A percentile compares a stretch with the other conserved stretches of the same genome.
phyloP scores from a whole-genome alignment of 2,113 vertebrate genomes.

The Cebidichthys violaceus region DNA sequence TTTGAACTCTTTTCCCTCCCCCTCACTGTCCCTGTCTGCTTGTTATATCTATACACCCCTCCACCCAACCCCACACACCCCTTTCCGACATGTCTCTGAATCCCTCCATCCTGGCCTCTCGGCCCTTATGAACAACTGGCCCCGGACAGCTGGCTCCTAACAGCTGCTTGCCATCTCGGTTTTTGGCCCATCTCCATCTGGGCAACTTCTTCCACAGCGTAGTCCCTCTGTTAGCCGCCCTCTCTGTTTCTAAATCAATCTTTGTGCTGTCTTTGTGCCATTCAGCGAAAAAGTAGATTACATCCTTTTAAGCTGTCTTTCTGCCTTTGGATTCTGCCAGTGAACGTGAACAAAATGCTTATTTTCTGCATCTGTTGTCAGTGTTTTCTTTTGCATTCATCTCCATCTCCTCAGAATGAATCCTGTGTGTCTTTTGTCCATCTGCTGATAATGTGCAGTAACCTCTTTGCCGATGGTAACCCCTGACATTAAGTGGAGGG shows the following conservation, averaged over 20 bases:
- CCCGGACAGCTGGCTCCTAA: conserved; percentile 58
- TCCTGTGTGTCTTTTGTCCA: conserved; percentile 51
- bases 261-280: conserved; percentile 24
- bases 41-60: conserved; percentile 11
- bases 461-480: conserved; percentile 12
- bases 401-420: conserved; percentile 21
- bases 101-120: conserved; percentile 52
- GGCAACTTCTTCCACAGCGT: conserved; percentile 21
- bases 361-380: neutral
- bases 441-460: conserved; percentile 28
- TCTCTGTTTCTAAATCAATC: conserved; percentile 47
- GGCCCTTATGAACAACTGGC: conserved; percentile 65
- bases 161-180: conserved; percentile 68
- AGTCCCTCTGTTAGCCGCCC: conserved; percentile 21
- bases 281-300: conserved; percentile 1
- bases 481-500: conserved; percentile 14
- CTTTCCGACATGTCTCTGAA: conserved; percentile 73
- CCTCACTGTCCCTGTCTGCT: conserved; percentile 61
- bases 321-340: neutral
- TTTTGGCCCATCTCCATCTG: conserved; percentile 47
- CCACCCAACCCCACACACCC: neutral
- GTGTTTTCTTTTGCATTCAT: conserved; percentile 19
- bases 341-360: neutral
- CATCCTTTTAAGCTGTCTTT: neutral
- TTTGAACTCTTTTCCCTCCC: conserved; percentile 58